phyloP scores from a whole-genome alignment of 2,888 invertebrate species.

The Drosophila eohydei region DNA sequence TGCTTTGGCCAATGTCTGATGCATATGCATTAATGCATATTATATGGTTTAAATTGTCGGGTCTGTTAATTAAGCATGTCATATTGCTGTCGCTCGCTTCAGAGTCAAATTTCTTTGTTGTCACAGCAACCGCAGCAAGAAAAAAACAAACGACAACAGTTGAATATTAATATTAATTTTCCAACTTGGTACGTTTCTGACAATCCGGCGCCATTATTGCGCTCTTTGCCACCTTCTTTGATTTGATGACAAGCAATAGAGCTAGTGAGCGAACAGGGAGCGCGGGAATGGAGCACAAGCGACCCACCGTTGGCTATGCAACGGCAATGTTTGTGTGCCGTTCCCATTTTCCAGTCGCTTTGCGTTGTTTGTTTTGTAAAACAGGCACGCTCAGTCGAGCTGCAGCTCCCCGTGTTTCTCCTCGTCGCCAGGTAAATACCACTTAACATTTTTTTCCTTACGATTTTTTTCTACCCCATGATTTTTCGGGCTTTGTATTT shows the following conservation, averaged over 20 bases:
- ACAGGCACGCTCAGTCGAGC: constrained; percentile 67
- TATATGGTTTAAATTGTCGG: constrained; percentile 26
- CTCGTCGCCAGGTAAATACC: constrained; percentile 70
- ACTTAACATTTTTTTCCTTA: constrained; percentile 69
- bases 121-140: constrained; percentile 31
- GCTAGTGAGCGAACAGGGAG: background rate
- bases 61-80: constrained; percentile 58
- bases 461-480: constrained; percentile 58
- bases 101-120: constrained; percentile 38
- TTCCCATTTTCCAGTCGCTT: constrained; percentile 56
- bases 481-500: constrained; percentile 69
- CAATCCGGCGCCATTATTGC: constrained; percentile 43
- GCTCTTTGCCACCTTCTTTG: constrained; percentile 64
- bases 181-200: constrained; percentile 16
- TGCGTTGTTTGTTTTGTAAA: constrained; percentile 76
- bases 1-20: constrained; percentile 3
- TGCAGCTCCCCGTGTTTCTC: constrained; percentile 1
- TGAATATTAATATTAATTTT: constrained; percentile 64
- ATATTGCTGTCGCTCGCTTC: constrained; percentile 20
- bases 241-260: constrained; percentile 57
- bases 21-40: constrained; percentile 42
- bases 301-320: constrained; percentile 63
- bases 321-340: constrained; percentile 76
- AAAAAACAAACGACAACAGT: constrained; percentile 1
- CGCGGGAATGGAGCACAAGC: constrained; percentile 6